A percentile compares a stretch with the other conserved stretches of the same genome.
Evolutionary conservation across 2,113 vertebrate genomes (phyloP).

Genomic region (Sinocyclocheilus maitianheensis): DNA sequence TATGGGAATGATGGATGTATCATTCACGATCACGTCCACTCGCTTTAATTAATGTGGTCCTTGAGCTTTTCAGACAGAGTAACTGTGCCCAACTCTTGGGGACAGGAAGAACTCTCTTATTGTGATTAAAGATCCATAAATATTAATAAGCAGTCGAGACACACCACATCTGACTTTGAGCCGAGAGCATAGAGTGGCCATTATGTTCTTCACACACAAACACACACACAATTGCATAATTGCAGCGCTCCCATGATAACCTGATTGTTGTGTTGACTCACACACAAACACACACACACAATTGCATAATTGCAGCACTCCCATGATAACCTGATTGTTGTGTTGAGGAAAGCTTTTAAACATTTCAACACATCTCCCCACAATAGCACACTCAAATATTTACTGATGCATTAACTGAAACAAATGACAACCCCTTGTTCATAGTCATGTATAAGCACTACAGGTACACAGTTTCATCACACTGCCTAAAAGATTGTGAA

Average conservation of each 20-base stretch:
- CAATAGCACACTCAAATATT: too few relatives aligned
- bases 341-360: constrained; percentile 4
- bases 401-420: too few relatives aligned
- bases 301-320: constrained; percentile 6
- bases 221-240: not conserved
- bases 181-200: constrained; percentile 7
- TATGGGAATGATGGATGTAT: not conserved
- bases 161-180: constrained; percentile 35
- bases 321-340: not conserved
- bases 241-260: constrained; percentile 12
- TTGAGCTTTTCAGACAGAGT: constrained; percentile 35
- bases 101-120: constrained; percentile 13
- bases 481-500: too few relatives aligned
- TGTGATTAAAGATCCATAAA: constrained; percentile 51
- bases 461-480: too few relatives aligned
- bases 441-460: too few relatives aligned
- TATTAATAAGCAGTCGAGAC: constrained; percentile 45
- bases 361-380: too few relatives aligned
- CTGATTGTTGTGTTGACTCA: not conserved
- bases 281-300: not conserved
- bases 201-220: constrained; percentile 20
- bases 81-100: not conserved
- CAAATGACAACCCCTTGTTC: too few relatives aligned
- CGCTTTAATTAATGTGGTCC: constrained; percentile 12
- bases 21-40: not conserved